A percentile compares a stretch with the other conserved stretches of the same genome.
These are phyloP conservation scores for Stomorhina lunata DNA, from an alignment of 2,888 invertebrate genomes.

Conservation along the genomic window DNA sequence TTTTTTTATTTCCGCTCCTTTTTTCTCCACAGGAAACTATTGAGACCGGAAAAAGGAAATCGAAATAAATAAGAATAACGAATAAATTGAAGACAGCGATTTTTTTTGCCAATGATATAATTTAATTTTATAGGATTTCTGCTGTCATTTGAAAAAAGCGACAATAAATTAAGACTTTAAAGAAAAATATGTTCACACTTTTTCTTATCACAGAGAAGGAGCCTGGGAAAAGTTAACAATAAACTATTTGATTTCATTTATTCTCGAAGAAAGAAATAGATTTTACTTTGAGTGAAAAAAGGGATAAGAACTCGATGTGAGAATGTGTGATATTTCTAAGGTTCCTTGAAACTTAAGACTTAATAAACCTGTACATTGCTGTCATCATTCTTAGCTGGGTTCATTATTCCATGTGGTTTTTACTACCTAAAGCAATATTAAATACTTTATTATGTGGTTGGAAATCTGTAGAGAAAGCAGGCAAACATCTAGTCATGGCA, in stretches of 20 bases:
- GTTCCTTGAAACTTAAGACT: slow-evolving; percentile 12
- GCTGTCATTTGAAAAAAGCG: slow-evolving; percentile 19
- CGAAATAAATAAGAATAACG: slow-evolving; percentile 40
- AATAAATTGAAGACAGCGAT: slow-evolving; percentile 58
- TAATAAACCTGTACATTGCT: slow-evolving; percentile 15
- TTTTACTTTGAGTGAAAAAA: slow-evolving; percentile 43
- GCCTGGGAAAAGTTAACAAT: neutral
- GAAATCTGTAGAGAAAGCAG: slow-evolving; percentile 8
- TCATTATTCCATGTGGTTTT: neutral
- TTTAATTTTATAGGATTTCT: slow-evolving; percentile 20
- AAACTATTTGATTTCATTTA: slow-evolving; percentile 15
- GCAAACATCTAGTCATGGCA: neutral
- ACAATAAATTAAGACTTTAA: neutral
- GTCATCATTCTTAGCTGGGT: neutral
- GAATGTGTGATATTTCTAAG: neutral
- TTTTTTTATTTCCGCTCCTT: neutral
- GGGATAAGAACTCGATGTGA: slow-evolving; percentile 19
- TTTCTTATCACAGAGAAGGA: neutral
- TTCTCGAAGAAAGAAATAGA: slow-evolving; percentile 29
- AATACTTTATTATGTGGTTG: slow-evolving; percentile 37
- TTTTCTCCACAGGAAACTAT: neutral
- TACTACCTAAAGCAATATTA: slow-evolving; percentile 35
- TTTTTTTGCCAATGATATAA: slow-evolving; percentile 37
- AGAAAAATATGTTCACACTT: slow-evolving; percentile 11
- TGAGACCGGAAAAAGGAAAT: slow-evolving; percentile 20